Base-by-base conservation (phyloP, 2,113 vertebrate species). In the Tenrec ecaudatus region DNA sequence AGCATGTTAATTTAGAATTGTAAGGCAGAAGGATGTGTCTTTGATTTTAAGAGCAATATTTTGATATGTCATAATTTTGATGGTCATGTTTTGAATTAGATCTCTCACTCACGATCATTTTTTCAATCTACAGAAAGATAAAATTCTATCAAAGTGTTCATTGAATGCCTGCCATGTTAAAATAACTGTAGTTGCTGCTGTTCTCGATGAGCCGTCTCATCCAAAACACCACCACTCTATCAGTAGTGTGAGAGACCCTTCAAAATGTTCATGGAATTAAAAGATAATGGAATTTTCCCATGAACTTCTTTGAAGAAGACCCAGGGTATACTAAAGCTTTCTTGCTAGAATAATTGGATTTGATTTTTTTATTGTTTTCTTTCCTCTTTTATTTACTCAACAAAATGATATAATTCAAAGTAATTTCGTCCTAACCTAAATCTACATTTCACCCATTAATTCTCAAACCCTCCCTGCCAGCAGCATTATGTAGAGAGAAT, bases 21-120 rank as follows among this genome's bases (percentile, higher is more conserved):
- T 79, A 77, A 84, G 85, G 78, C 91, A 96, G 87, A 96, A 93
- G 84, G 93, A 29, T 87, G 73, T 53, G 88, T 94, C 92, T 96
- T 33, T 91, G 90, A 95, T 88, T 91, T 95, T 94, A 95, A 94
- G 92, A 91, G 88, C 68, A 96, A 90, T 94, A 95, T 97, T 95
- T 95, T 95, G 96, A 95, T 95, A 92, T 85, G 77, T 96, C 93
- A 89, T 53, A 88, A 71, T 93, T 95, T 95, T 93, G 87, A 96
- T 94, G 88, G 92, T 86, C 85, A 84, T 95, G 89, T 94, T 96
- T 96, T 93, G 86, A 95, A 88, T 94, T 91, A 76, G 40, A 76
- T 95, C 82, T 82, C 94, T 97, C 78, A 87, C 40, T 96, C 73
- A 86, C 81, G 75, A 93, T 94, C 79, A 40, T 92, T 93, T 96